Percentiles rank a stretch among this genome's conserved stretches.
These are phyloP conservation scores for Morone chrysops DNA, from an alignment of 2,113 vertebrate genomes.

Conservation along the genomic window DNA sequence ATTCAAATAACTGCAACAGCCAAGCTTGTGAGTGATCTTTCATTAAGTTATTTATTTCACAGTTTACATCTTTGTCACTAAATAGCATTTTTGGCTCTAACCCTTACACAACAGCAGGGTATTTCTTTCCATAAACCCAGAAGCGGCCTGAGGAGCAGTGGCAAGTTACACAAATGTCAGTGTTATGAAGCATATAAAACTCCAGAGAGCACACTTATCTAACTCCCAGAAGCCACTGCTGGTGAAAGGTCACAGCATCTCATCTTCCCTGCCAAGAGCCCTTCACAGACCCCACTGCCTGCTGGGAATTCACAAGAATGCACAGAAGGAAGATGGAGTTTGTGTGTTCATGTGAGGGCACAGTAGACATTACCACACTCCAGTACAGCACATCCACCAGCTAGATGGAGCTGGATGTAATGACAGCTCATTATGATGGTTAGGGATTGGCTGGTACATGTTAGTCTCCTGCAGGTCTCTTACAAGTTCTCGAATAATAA, in stretches of 20 bases:
- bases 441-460: not conserved
- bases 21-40: not conserved
- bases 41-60: not conserved
- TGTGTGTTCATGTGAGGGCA: not conserved
- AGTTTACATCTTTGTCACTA: not conserved
- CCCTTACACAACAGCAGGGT: not conserved
- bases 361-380: not conserved
- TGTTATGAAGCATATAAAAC: conserved; percentile 4
- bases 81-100: not conserved
- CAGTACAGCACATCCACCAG: not conserved
- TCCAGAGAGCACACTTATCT: conserved; percentile 21
- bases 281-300: not conserved
- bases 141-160: not conserved
- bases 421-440: not conserved
- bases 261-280: conserved; percentile 25
- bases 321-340: not conserved
- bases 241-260: conserved; percentile 36
- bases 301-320: not conserved
- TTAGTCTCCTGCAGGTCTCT: not conserved
- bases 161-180: conserved; percentile 21
- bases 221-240: conserved; percentile 10
- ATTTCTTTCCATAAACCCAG: not conserved
- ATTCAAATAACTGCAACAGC: too few species aligned
- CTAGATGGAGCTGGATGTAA: not conserved
- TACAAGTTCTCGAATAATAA: not conserved